Evolutionary conservation across 2,113 vertebrate genomes (phyloP).

Genomic region (Pedionomus torquatus): DNA sequence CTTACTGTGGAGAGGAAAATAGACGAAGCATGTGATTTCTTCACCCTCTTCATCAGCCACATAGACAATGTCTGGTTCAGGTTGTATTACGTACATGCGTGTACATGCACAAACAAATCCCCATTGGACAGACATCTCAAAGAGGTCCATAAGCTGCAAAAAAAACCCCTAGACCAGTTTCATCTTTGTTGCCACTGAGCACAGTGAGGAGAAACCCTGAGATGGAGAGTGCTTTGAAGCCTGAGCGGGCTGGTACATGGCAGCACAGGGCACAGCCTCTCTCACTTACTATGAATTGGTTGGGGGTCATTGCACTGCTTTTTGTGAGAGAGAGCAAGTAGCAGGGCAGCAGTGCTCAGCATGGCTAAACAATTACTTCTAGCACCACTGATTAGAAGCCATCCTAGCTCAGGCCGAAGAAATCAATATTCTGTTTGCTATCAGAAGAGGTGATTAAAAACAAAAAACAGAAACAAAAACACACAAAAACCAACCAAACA

Average conservation of each 20-base stretch:
- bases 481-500: too few species aligned
- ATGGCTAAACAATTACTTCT: background rate
- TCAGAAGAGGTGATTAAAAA: background rate
- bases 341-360: background rate
- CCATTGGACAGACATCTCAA: background rate
- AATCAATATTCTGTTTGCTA: background rate
- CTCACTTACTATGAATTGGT: fast-evolving
- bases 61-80: background rate
- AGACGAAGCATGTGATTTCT: background rate
- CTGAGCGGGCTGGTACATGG: fast-evolving
- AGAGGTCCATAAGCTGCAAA: background rate
- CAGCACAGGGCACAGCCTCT: fast-evolving
- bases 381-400: background rate
- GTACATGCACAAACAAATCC: background rate
- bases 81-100: background rate
- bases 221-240: background rate
- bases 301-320: background rate
- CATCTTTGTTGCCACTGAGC: background rate
- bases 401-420: background rate
- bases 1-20: background rate
- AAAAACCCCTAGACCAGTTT: background rate
- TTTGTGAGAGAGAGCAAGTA: background rate
- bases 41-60: background rate
- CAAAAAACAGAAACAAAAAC: too few species aligned
- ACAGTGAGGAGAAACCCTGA: background rate